Conservation (phyloP, 2,113 vertebrate genomes). For the Hippolais icterina region DNA sequence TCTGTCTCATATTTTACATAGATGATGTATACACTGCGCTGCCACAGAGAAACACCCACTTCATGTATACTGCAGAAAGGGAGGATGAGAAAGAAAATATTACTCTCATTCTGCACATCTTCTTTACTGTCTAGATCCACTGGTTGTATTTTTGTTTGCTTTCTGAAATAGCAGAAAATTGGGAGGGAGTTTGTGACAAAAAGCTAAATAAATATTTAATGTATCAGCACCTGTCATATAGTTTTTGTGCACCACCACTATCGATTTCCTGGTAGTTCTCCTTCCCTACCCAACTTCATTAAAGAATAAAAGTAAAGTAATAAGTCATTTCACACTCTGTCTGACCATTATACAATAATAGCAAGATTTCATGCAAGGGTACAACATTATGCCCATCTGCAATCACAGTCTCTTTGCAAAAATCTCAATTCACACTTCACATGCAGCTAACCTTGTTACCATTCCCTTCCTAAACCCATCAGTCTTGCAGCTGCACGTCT, state of each 20-base stretch:
- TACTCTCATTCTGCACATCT: not conserved
- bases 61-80: not conserved
- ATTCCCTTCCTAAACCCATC: slow-evolving; percentile 82
- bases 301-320: slow-evolving; percentile 87
- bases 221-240: slow-evolving; percentile 70
- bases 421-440: slow-evolving; percentile 92
- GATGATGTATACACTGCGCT: not conserved
- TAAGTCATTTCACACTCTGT: slow-evolving; percentile 87
- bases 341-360: slow-evolving; percentile 83
- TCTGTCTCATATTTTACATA: not conserved
- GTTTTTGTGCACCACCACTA: slow-evolving; percentile 65
- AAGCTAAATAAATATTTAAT: slow-evolving; percentile 80
- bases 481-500: slow-evolving; percentile 84
- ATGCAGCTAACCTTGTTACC: slow-evolving; percentile 90
- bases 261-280: slow-evolving; percentile 70
- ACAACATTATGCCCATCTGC: slow-evolving; percentile 85
- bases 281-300: slow-evolving; percentile 82
- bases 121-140: not conserved
- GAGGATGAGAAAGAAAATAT: not conserved
- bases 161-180: slow-evolving; percentile 61
- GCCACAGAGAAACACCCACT: not conserved
- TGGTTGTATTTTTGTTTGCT: slow-evolving; percentile 35
- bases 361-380: slow-evolving; percentile 85
- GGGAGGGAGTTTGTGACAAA: slow-evolving; percentile 22
- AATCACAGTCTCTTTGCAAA: slow-evolving; percentile 88